Percentiles rank a stretch among this genome's conserved stretches.
Evolutionary conservation across 2,113 vertebrate genomes (phyloP).

Genomic region (Scalopus aquaticus): DNA sequence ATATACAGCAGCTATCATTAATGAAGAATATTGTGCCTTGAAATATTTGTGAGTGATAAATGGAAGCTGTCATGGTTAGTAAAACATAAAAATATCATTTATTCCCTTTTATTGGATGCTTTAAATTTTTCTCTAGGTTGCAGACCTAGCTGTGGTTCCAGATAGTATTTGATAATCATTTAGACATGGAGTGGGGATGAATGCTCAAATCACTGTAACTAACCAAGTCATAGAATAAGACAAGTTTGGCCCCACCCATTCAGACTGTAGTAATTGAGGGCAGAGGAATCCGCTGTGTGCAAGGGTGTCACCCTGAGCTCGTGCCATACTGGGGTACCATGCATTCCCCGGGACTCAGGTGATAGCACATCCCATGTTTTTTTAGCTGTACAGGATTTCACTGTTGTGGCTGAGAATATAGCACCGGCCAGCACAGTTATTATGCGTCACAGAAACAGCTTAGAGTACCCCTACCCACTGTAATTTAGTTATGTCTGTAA

Average conservation of each 20-base stretch:
- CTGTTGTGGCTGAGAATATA: neutral
- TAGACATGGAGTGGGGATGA: neutral
- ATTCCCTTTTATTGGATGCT: constrained; percentile 5
- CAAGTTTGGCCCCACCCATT: neutral
- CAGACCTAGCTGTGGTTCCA: neutral
- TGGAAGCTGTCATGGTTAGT: neutral
- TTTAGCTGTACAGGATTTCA: too few relatives aligned
- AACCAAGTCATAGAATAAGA: neutral
- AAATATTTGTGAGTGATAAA: constrained; percentile 43
- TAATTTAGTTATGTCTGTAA: neutral
- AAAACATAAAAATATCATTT: neutral
- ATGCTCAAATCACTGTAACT: neutral
- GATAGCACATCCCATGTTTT: neutral
- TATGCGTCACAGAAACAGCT: neutral
- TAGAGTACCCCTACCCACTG: too few relatives aligned
- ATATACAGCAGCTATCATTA: neutral
- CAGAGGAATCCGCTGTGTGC: neutral
- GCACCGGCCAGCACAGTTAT: neutral
- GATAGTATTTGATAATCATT: neutral
- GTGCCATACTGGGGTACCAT: neutral
- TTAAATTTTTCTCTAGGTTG: neutral
- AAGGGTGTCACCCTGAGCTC: neutral
- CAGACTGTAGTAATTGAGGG: neutral
- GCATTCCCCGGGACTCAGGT: neutral
- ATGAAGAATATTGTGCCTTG: constrained; percentile 20